Evolutionary conservation across 2,888 invertebrate genomes (phyloP).

Genomic region (Endomychus coccineus): DNA sequence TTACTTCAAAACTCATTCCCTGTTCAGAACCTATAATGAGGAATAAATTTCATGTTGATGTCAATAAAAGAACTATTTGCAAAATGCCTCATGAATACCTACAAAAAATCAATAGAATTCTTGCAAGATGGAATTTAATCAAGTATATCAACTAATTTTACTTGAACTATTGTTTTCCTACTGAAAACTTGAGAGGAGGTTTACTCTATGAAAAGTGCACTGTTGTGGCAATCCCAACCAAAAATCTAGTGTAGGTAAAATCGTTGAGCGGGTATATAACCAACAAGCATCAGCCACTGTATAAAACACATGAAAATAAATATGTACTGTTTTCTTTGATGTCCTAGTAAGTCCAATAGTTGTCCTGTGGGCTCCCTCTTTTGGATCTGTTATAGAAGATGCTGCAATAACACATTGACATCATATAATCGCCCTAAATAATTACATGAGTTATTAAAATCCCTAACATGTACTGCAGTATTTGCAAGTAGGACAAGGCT

Average conservation of each 20-base stretch:
- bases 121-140: no score
- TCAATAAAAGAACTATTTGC: no score
- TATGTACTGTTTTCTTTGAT: slow-evolving; percentile 45
- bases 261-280: slow-evolving; percentile 46
- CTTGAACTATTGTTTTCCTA: no score
- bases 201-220: slow-evolving; percentile 37
- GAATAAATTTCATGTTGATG: no score
- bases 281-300: slow-evolving; percentile 48
- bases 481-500: slow-evolving; percentile 45
- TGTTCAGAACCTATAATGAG: no score
- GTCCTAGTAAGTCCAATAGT: slow-evolving; percentile 30
- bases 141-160: no score
- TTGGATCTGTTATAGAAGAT: slow-evolving; percentile 37
- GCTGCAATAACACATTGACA: slow-evolving; percentile 45
- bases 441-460: slow-evolving; percentile 31
- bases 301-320: slow-evolving; percentile 47
- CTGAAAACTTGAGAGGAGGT: no score
- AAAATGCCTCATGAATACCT: no score
- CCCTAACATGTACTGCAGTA: slow-evolving; percentile 38
- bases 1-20: no score
- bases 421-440: slow-evolving; percentile 41
- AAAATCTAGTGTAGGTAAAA: slow-evolving; percentile 47
- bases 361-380: slow-evolving; percentile 34
- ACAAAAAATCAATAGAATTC: no score
- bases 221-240: slow-evolving; percentile 42